These are phyloP conservation scores for Caenorhabditis sp. DNA, from an alignment of 2,888 invertebrate genomes.

Conservation along the genomic window DNA sequence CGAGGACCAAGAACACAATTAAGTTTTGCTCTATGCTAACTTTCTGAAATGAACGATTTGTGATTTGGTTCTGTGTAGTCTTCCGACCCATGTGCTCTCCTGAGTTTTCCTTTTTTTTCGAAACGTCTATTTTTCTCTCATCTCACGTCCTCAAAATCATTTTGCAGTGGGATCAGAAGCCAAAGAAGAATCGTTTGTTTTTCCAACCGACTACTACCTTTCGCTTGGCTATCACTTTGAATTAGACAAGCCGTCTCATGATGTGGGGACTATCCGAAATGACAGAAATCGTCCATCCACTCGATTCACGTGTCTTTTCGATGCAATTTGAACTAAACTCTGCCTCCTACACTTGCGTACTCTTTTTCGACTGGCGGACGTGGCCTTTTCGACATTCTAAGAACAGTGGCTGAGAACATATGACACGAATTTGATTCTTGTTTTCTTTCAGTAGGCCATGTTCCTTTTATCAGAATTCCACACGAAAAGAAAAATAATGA, in stretches of 20 bases:
- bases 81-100: too few relatives aligned
- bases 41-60: too few relatives aligned
- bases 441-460: background rate
- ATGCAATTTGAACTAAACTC: conserved; percentile 23
- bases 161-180: conserved; percentile 7
- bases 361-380: conserved; percentile 8
- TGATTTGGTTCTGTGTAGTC: too few relatives aligned
- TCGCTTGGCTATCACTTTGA: conserved; percentile 17
- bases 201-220: conserved; percentile 19
- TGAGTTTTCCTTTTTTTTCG: too few relatives aligned
- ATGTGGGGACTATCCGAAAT: conserved; percentile 36
- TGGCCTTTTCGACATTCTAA: background rate
- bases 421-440: background rate
- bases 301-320: conserved; percentile 46
- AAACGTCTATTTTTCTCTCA: too few relatives aligned
- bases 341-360: background rate
- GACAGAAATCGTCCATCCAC: conserved; percentile 21
- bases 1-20: too few relatives aligned
- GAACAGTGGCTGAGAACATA: conserved; percentile 33
- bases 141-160: background rate
- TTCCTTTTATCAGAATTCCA: conserved; percentile 8
- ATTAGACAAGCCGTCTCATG: conserved; percentile 25
- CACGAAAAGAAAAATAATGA: background rate
- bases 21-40: too few relatives aligned
- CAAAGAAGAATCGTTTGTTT: conserved; percentile 11